Percentiles rank a stretch among this genome's conserved stretches.
These are phyloP conservation scores for Apantesis nais DNA, from an alignment of 2,888 invertebrate species.

Conservation along the genomic window DNA sequence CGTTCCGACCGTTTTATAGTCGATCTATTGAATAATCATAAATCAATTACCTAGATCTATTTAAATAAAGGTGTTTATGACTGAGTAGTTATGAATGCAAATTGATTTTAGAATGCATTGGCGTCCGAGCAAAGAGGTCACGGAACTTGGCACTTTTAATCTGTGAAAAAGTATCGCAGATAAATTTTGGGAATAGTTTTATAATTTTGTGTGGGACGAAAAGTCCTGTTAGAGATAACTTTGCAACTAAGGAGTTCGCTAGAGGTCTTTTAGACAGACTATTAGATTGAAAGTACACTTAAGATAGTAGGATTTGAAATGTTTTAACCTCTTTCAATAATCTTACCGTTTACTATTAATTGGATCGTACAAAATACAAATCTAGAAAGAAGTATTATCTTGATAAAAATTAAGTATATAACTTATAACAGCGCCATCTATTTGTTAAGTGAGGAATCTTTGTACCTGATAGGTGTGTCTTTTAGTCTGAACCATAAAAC, in stretches of 20 bases:
- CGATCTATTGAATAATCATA: background rate
- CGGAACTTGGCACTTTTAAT: background rate
- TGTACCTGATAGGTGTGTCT: slow-evolving; percentile 10
- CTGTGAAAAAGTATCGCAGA: background rate
- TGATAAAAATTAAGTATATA: no score
- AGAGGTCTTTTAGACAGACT: no score
- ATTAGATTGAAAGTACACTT: no score
- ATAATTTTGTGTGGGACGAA: no score
- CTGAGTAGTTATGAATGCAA: slow-evolving; percentile 8
- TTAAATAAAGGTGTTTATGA: slow-evolving; percentile 2
- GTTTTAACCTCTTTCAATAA: no score
- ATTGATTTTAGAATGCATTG: slow-evolving; percentile 8
- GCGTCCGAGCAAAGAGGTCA: slow-evolving; percentile 5
- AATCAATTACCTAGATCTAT: slow-evolving; percentile 9
- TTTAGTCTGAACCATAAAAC: background rate
- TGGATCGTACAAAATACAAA: background rate
- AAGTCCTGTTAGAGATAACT: background rate
- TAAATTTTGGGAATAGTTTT: background rate
- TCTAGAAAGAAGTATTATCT: background rate
- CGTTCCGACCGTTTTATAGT: background rate
- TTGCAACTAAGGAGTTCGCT: background rate
- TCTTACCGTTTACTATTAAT: no score
- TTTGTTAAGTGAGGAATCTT: slow-evolving; percentile 11
- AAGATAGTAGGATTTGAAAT: no score
- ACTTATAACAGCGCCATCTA: slow-evolving; percentile 23